Base-by-base conservation (phyloP, 2,113 vertebrate species). In the Melospiza georgiana region DNA sequence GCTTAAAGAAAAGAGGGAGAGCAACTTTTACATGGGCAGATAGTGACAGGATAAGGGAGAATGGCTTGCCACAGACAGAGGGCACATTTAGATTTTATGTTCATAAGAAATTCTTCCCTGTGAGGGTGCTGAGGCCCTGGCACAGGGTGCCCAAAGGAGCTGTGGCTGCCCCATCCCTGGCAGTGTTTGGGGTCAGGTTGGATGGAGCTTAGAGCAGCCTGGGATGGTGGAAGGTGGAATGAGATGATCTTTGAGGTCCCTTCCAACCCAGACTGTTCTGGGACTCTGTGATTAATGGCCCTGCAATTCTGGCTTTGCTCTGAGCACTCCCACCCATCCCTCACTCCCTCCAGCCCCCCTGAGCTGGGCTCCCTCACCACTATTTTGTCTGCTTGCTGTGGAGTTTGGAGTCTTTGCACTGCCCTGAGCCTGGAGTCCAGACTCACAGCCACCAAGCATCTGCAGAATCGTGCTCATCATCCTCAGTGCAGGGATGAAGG, bases 311-410 rank as follows among this genome's bases (percentile, higher is more conserved):
- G 77, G 51, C 52, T 69, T 62, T 57, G 22, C 73, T 43, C 48
- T n/a, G 48, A 61, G 65, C 27, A 11, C 10, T 78, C 39, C 55
- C 55, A 78, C 19, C 33, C 22, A 46, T 30, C 15, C 55, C 48
- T 71, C 1, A 0, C 13, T 33, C 30, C 12, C 20, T 3, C 6
- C 21, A 49, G 5, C 16, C 25, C 25, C 25, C 3, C 1, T n/a
- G 41, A 37, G 14, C 12, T 39, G 33, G 48, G 4, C 16, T 79
- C 52, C 31, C 37, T 24, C 62, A 17, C 11, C 30, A 1, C 44
- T 28, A 0, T 25, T 84, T 39, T 72, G 5, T 17, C 44, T 62
- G 35, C 69, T 74, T 3, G 3, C 28, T 37, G 35, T 2, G 28
- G 54, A 22, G 3, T 59, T 79, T 66, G 54, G 15, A 21, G 15